These are phyloP conservation scores for Lysiphlebus fabarum DNA, from an alignment of 1,140 invertebrate species.

Conservation along the genomic window DNA sequence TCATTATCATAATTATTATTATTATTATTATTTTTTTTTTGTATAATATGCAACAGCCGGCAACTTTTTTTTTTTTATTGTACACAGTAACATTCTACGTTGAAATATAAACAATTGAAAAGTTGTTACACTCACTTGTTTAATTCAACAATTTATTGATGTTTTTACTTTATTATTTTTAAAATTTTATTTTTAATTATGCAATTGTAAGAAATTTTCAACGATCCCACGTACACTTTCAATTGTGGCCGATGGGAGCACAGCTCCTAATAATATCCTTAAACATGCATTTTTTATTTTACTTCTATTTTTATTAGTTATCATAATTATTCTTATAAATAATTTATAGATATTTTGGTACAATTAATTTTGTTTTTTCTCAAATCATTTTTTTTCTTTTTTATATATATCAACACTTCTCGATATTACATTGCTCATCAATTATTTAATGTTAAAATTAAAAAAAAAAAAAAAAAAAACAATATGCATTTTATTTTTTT, in stretches of 20 bases:
- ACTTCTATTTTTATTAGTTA: conserved; percentile 28
- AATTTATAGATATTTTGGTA: conserved; percentile 54
- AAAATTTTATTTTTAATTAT: conserved; percentile 44
- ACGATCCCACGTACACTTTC: conserved; percentile 50
- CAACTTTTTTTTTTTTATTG: conserved; percentile 20
- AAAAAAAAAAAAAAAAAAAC: too few relatives aligned
- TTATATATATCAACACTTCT: conserved; percentile 11
- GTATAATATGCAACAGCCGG: conserved; percentile 23
- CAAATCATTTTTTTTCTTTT: conserved; percentile 34
- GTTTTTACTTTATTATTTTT: conserved; percentile 25
- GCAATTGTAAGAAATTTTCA: conserved; percentile 50
- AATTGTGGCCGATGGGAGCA: conserved; percentile 48
- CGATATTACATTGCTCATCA: too few relatives aligned
- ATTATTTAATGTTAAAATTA: too few relatives aligned
- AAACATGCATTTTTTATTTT: conserved; percentile 48
- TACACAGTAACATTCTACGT: too few relatives aligned
- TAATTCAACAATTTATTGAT: conserved; percentile 25
- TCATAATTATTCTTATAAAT: conserved; percentile 55
- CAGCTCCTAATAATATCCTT: conserved; percentile 52
- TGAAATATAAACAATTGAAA: too few relatives aligned
- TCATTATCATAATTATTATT: too few relatives aligned
- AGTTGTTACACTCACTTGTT: not conserved
- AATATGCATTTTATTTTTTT: not conserved
- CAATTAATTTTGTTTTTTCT: conserved; percentile 48
- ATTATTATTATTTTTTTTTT: too few relatives aligned